Evolutionary conservation across 1,140 invertebrate genomes (phyloP), one percentile per base, ranked within the genome.

Genomic region (Drosophila azteca): DNA sequence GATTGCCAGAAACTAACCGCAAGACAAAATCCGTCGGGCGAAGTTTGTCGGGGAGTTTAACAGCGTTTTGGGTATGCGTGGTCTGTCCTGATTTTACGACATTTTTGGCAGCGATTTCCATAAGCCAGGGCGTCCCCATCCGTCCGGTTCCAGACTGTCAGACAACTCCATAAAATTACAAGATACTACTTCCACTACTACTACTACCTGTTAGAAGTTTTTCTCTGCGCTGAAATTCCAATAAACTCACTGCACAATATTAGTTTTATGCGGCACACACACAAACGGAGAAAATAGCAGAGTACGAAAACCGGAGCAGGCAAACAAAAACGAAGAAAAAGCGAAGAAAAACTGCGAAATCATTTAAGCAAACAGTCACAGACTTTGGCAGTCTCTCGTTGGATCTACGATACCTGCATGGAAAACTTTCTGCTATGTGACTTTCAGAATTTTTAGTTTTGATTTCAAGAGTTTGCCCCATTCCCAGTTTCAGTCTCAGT

Each of bases 401-500:
- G 62, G 62, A 65, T 54, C 49, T 44, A 73, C 52, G 51, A 55
- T 73, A 73, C 60, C 71, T 69, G 75, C 74, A 70, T 74, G 62
- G 46, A 57, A 85, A 85, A 85, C 82, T 85, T 85, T 85, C 54
- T 70, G 73, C 74, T 75, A 87, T 87, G 82, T 87, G 82, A 87
- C 82, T 87, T 87, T 87, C 83, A 79, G 83, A 87, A 87, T 88
- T 88, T 85, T 87, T 87, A 87, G 82, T 88, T 87, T 87, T 87
- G 82, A 87, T 87, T 87, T 88, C 82, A 72, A 67, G 74, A 76
- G 70, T 82, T 76, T 26, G 35, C 46, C 39, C 24, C 17, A 1
- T 20, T 20, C 17, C 0, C 17, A 20, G 17, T 20, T 1, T 0
- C 17, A 20, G 17, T 20, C 17, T 20, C 17, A 0, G 17, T 20